Evolutionary conservation across 2,797 vertebrate genomes (phyloP).

Genomic region (Anniella stebbinsi): DNA sequence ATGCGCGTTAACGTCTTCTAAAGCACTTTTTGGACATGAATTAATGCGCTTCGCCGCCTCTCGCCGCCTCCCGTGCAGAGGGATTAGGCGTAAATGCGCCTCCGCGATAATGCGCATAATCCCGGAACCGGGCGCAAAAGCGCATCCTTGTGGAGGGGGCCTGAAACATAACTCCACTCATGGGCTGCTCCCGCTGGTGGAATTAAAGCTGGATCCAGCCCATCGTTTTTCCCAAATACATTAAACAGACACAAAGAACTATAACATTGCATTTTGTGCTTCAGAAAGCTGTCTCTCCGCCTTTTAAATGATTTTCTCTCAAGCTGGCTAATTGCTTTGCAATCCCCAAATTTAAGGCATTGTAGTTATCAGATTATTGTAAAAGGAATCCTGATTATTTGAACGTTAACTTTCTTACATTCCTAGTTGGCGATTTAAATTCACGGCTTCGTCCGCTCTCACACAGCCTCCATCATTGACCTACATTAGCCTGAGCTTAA

Average conservation of each 20-base stretch:
- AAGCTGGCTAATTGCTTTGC: not conserved
- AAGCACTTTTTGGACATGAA: too few relatives aligned
- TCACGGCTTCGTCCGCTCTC: not conserved
- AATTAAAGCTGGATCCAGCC: too few relatives aligned
- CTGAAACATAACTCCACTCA: too few relatives aligned
- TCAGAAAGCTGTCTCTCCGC: not conserved
- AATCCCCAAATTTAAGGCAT: not conserved
- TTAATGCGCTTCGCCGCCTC: too few relatives aligned
- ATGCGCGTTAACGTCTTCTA: too few relatives aligned
- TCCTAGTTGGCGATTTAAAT: not conserved
- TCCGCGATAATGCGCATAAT: too few relatives aligned
- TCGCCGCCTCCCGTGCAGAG: too few relatives aligned
- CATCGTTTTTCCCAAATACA: too few relatives aligned
- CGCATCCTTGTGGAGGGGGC: too few relatives aligned
- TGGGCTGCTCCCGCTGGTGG: too few relatives aligned
- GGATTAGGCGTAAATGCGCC: too few relatives aligned
- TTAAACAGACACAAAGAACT: not conserved
- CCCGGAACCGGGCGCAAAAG: too few relatives aligned
- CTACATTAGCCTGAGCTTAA: not conserved
- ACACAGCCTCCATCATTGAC: not conserved
- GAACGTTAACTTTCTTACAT: not conserved
- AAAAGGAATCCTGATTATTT: not conserved
- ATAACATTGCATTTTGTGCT: not conserved
- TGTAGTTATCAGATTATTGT: not conserved
- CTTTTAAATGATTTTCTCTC: not conserved